Conservation (phyloP, 2,113 vertebrate species). For the Cottus gobio region DNA sequence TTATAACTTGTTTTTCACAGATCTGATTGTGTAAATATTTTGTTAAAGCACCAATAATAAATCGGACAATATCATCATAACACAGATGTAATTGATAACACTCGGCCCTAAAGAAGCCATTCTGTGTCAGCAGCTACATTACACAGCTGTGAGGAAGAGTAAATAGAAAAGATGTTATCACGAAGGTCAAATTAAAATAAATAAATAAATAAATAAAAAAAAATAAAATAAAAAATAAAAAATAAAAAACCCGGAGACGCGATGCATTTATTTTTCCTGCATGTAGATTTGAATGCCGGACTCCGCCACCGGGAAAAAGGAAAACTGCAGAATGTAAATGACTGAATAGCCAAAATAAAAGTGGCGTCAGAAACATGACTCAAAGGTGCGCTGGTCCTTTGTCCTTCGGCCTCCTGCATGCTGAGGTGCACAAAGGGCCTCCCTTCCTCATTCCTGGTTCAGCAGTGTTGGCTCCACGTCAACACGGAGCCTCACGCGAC, state of each 20-base stretch:
- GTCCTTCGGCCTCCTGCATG: background rate
- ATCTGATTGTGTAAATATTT: background rate
- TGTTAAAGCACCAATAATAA: background rate
- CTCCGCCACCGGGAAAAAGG: background rate
- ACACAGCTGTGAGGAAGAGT: background rate
- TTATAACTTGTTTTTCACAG: background rate
- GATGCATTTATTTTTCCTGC: background rate
- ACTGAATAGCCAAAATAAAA: too few relatives aligned
- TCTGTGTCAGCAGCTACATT: too few relatives aligned
- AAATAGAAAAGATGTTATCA: background rate
- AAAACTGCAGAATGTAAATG: background rate
- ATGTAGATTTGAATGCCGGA: background rate
- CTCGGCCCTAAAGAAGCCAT: too few relatives aligned
- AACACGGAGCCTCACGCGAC: background rate
- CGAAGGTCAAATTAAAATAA: background rate
- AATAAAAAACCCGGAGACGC: too few relatives aligned
- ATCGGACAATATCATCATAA: too few relatives aligned
- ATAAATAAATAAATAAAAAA: too few relatives aligned
- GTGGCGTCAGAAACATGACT: background rate
- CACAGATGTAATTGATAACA: too few relatives aligned
- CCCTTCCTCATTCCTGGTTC: conserved; percentile 18
- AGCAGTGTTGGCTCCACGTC: background rate
- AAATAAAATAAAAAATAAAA: too few relatives aligned
- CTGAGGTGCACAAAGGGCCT: background rate
- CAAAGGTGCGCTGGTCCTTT: background rate